Percentiles rank a stretch among this genome's conserved stretches.
These are phyloP conservation scores for Oryzaephilus surinamensis DNA, from an alignment of 1,140 invertebrate species.

Conservation along the genomic window DNA sequence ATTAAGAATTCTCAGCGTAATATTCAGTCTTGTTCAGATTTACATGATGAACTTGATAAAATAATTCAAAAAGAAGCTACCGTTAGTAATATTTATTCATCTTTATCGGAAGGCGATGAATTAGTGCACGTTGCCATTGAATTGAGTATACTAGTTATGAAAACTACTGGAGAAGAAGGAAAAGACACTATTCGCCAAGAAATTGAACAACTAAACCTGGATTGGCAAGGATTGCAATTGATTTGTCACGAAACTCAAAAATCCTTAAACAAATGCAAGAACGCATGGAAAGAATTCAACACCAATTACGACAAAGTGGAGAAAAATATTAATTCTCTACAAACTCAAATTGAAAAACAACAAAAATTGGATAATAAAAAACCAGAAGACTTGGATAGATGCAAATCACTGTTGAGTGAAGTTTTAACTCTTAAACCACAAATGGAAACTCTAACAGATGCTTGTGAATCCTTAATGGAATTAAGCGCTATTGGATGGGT, in stretches of 20 bases:
- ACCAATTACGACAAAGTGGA: slow-evolving; percentile 64
- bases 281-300: slow-evolving; percentile 77
- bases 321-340: slow-evolving; percentile 68
- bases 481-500: slow-evolving; percentile 71
- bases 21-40: slow-evolving; percentile 73
- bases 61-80: slow-evolving; percentile 63
- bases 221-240: slow-evolving; percentile 79
- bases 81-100: slow-evolving; percentile 54
- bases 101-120: slow-evolving; percentile 57
- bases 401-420: slow-evolving; percentile 64
- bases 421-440: slow-evolving; percentile 63
- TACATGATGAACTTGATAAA: slow-evolving; percentile 68
- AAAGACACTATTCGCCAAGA: slow-evolving; percentile 77
- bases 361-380: no score
- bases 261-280: slow-evolving; percentile 66
- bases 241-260: slow-evolving; percentile 69
- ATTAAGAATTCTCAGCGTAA: slow-evolving; percentile 72
- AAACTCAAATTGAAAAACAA: no score
- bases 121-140: slow-evolving; percentile 64
- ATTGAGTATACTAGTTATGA: slow-evolving; percentile 65
- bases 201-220: slow-evolving; percentile 69
- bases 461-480: slow-evolving; percentile 78
- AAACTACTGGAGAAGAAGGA: slow-evolving; percentile 75
- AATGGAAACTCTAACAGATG: slow-evolving; percentile 75
- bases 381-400: slow-evolving; percentile 68